Evolutionary conservation across 2,113 vertebrate species (phyloP).

Genomic region (Zapus hudsonius): DNA sequence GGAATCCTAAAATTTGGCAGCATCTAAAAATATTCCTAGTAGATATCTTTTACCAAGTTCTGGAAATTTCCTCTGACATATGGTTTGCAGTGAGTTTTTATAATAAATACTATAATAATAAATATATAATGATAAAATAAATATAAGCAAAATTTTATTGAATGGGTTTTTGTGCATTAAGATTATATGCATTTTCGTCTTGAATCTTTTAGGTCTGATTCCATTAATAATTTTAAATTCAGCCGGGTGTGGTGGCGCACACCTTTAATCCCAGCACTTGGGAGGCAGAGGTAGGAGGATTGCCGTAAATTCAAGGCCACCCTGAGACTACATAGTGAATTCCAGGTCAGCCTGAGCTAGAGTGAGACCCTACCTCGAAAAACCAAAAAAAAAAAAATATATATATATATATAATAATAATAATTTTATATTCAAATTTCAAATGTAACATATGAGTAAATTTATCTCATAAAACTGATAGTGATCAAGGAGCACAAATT

Average conservation of each 20-base stretch:
- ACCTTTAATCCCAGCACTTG: too few species aligned
- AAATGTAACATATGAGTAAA: not conserved
- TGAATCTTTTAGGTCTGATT: not conserved
- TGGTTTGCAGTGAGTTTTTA: constrained; percentile 9
- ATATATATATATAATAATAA: too few species aligned
- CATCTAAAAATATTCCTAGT: not conserved
- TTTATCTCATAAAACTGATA: not conserved
- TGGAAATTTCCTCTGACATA: not conserved
- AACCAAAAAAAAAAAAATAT: too few species aligned
- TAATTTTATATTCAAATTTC: constrained; percentile 47
- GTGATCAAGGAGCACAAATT: not conserved
- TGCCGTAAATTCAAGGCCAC: too few species aligned
- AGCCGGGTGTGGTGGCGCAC: too few species aligned
- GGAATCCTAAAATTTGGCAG: not conserved
- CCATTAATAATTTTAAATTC: not conserved
- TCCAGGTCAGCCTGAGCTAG: too few species aligned
- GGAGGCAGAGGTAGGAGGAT: too few species aligned
- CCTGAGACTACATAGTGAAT: too few species aligned
- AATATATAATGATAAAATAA: not conserved
- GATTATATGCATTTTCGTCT: not conserved
- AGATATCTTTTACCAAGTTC: not conserved
- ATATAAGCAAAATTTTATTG: not conserved
- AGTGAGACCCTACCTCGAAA: too few species aligned
- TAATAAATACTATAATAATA: too few species aligned
- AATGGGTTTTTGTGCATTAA: not conserved